Conservation (phyloP, 2,888 invertebrate genomes). For the Ormyrus labotus region DNA sequence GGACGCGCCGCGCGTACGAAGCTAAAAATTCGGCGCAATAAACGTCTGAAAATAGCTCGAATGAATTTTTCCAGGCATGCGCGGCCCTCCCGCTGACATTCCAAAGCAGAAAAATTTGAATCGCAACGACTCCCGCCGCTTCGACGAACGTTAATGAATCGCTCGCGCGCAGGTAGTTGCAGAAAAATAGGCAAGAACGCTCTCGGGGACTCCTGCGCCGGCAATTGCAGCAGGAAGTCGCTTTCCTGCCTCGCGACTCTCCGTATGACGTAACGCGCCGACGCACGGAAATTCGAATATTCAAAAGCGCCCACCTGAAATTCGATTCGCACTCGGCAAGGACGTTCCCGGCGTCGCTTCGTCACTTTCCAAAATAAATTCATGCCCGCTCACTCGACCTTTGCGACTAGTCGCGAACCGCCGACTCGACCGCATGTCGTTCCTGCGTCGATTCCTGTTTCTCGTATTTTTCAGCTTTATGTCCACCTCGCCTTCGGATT, state of each 20-base stretch:
- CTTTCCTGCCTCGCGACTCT: conserved; percentile 23
- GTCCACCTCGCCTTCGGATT: background rate
- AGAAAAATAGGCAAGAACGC: conserved; percentile 17
- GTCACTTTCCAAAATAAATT: conserved; percentile 45
- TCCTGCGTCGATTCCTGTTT: background rate
- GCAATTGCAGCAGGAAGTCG: conserved; percentile 37
- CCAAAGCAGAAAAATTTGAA: conserved; percentile 16
- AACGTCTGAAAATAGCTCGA: background rate
- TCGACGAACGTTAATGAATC: conserved; percentile 24
- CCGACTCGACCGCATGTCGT: conserved; percentile 2
- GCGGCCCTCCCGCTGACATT: conserved; percentile 5
- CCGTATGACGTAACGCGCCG: background rate
- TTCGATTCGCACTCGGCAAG: conserved; percentile 16
- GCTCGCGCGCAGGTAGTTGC: background rate
- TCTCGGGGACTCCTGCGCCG: no score
- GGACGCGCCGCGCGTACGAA: no score
- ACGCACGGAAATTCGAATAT: conserved; percentile 18
- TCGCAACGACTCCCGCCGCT: background rate
- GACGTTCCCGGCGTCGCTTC: conserved; percentile 2
- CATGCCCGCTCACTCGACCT: conserved; percentile 2
- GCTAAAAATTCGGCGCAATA: no score
- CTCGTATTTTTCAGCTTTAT: background rate
- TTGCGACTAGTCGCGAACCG: background rate
- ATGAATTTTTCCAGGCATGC: conserved; percentile 9
- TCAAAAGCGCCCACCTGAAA: background rate